phyloP scores from a whole-genome alignment of 2,797 vertebrate genomes.

The Galaxias olidus region DNA sequence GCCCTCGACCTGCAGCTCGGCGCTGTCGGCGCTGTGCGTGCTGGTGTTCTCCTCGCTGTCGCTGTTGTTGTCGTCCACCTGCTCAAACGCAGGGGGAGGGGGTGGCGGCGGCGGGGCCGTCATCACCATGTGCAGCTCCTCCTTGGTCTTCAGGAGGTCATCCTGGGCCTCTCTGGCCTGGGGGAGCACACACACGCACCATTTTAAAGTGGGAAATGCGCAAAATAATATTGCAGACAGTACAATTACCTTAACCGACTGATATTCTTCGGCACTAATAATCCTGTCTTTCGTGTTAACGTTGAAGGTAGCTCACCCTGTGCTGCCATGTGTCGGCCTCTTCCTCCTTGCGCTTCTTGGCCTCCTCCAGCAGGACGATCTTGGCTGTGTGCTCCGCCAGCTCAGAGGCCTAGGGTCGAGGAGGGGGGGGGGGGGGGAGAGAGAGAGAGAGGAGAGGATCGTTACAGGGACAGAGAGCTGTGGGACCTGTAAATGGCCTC shows the following conservation, averaged over 20 bases:
- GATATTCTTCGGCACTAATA: too few relatives aligned
- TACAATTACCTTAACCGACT: too few relatives aligned
- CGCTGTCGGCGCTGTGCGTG: conserved; percentile 79
- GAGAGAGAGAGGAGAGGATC: background rate
- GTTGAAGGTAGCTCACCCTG: conserved; percentile 73
- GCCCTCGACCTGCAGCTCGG: conserved; percentile 78
- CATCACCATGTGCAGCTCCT: conserved; percentile 88
- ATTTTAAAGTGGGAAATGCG: background rate
- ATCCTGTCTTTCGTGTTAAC: background rate
- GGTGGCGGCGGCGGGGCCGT: conserved; percentile 79
- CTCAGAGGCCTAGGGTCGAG: conserved; percentile 80
- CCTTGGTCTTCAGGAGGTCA: conserved; percentile 87
- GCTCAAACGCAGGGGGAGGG: conserved; percentile 78
- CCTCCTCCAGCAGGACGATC: conserved; percentile 88
- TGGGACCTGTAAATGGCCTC: background rate
- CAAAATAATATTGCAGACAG: too few relatives aligned
- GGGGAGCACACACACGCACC: too few relatives aligned
- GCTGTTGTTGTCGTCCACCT: conserved; percentile 73
- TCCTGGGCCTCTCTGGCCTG: conserved; percentile 88
- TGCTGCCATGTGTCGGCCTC: conserved; percentile 88
- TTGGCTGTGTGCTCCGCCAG: conserved; percentile 86
- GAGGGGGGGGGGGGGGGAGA: background rate
- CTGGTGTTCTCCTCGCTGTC: conserved; percentile 81
- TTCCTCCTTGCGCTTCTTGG: conserved; percentile 84
- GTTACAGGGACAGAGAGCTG: background rate